Percentiles rank a stretch among this genome's conserved stretches.
Conservation (phyloP, 2,888 invertebrate species). For the Allacma fusca region DNA sequence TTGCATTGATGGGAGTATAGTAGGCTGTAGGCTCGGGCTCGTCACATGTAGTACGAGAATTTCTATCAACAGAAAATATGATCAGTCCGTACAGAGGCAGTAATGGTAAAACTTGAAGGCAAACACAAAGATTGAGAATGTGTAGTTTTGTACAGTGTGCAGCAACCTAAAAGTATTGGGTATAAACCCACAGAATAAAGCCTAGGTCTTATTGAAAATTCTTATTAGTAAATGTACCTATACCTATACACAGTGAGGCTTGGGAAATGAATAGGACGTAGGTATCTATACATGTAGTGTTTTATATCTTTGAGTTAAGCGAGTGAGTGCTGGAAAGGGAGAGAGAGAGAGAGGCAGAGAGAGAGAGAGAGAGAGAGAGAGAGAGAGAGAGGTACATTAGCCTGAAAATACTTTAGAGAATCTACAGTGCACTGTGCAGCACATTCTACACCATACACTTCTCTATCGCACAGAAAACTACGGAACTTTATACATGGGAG, state of each 20-base stretch:
- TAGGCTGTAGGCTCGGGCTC: no score
- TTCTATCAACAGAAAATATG: no score
- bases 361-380: constrained; percentile 1
- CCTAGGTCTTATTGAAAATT: constrained; percentile 1
- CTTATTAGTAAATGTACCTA: neutral
- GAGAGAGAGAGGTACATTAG: constrained; percentile 29
- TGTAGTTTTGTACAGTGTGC: no score
- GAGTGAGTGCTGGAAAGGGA: neutral
- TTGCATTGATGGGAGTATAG: no score
- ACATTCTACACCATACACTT: neutral
- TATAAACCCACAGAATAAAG: no score
- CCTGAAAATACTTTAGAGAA: constrained; percentile 32
- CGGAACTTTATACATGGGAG: constrained; percentile 6
- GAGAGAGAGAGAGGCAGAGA: constrained; percentile 18
- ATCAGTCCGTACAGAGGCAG: no score
- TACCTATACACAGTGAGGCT: neutral
- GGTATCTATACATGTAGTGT: neutral
- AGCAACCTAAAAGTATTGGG: no score
- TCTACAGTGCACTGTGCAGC: neutral
- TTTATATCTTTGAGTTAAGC: neutral
- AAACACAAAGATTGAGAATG: no score
- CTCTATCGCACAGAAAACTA: neutral
- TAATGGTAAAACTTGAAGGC: no score
- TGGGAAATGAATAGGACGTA: constrained; percentile 17
- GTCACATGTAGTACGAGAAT: no score